phyloP scores from a whole-genome alignment of 2,113 vertebrate genomes.

The Lagopus muta region DNA sequence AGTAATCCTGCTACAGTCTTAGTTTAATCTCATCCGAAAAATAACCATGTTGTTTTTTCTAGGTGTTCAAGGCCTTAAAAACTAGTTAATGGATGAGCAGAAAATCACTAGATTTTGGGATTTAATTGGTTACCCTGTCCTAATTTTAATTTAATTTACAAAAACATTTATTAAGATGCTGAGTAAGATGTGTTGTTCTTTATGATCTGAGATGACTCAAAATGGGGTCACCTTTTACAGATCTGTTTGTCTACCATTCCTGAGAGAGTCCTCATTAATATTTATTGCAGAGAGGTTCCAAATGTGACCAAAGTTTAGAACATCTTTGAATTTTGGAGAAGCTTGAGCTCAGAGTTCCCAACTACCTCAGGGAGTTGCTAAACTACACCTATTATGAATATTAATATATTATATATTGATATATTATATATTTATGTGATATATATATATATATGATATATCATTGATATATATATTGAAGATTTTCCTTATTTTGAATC shows the following conservation, averaged over 20 bases:
- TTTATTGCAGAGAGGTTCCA: not conserved
- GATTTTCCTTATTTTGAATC: not conserved
- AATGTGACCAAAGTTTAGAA: not conserved
- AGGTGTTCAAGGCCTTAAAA: not conserved
- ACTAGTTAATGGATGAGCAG: not conserved
- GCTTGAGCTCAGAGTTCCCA: not conserved
- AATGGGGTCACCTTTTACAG: not conserved
- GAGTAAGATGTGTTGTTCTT: not conserved
- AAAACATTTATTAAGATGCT: not conserved
- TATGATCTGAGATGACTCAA: not conserved
- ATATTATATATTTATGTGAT: no score
- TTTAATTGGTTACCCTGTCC: not conserved
- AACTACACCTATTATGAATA: not conserved
- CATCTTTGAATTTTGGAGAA: not conserved
- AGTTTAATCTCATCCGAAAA: not conserved
- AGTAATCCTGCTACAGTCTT: not conserved
- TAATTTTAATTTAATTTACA: not conserved
- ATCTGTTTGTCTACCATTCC: not conserved
- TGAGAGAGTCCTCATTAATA: not conserved
- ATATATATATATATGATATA: no score
- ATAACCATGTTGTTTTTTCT: not conserved
- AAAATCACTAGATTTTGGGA: not conserved
- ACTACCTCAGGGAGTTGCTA: not conserved
- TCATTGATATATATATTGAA: no score
- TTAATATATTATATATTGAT: no score